These are phyloP conservation scores for Coenobita brevimanus DNA, from an alignment of 1,140 invertebrate species.

Conservation along the genomic window DNA sequence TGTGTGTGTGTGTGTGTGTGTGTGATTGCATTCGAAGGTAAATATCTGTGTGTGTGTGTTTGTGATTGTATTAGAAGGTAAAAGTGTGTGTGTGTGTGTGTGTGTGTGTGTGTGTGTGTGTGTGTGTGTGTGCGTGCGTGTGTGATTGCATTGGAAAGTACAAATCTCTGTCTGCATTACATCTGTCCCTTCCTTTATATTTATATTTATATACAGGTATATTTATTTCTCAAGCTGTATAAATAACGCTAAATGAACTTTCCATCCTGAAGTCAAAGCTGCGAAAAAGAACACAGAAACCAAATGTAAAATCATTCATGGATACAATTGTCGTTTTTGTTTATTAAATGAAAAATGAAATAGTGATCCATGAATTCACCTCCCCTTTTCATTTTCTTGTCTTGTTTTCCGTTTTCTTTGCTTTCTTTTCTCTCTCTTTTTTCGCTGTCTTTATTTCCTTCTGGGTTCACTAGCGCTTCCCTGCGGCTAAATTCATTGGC, in stretches of 20 bases:
- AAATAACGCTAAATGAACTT: too few relatives aligned
- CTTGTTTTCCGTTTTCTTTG: not conserved
- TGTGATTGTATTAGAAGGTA: not conserved
- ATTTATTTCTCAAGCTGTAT: not conserved
- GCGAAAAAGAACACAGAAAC: too few relatives aligned
- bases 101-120: slow-evolving; percentile 27
- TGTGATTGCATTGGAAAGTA: slow-evolving; percentile 4
- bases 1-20: slow-evolving; percentile 13
- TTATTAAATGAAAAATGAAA: too few relatives aligned
- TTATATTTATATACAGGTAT: too few relatives aligned
- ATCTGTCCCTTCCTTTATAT: not conserved
- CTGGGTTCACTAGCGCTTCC: not conserved
- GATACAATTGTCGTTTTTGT: too few relatives aligned
- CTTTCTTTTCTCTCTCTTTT: not conserved
- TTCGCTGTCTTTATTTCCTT: not conserved
- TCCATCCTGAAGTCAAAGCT: too few relatives aligned
- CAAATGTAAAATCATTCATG: too few relatives aligned
- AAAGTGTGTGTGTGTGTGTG: not conserved
- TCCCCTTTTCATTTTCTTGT: not conserved
- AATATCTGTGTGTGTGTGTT: not conserved
- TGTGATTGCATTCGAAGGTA: too few relatives aligned
- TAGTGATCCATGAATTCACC: too few relatives aligned
- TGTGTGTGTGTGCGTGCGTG: slow-evolving; percentile 25
- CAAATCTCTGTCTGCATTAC: not conserved
- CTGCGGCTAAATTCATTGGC: not conserved